Percentiles rank a stretch among this genome's conserved stretches.
These are phyloP conservation scores for Mesorhabditis belari DNA, from an alignment of 2,888 invertebrate genomes.

Conservation along the genomic window DNA sequence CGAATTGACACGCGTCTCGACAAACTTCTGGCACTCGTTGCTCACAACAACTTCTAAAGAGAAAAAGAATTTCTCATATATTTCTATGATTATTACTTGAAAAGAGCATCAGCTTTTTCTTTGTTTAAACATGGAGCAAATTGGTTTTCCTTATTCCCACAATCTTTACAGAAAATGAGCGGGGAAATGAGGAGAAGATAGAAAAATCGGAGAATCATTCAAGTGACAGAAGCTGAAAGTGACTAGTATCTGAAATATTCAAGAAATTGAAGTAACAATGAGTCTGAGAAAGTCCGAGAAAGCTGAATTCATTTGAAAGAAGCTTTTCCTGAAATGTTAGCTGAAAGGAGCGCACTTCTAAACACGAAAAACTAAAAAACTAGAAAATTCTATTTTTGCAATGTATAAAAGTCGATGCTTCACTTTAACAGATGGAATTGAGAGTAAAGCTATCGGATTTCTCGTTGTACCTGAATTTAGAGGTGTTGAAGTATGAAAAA, in stretches of 20 bases:
- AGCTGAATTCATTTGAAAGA: no score
- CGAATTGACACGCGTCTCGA: slow-evolving; percentile 31
- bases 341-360: no score
- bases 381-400: no score
- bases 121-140: slow-evolving; percentile 22
- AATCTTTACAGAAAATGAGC: not conserved
- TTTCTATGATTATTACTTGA: slow-evolving; percentile 2
- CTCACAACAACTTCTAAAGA: slow-evolving; percentile 21
- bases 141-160: not conserved
- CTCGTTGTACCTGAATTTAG: slow-evolving; percentile 26
- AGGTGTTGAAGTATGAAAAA: no score
- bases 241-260: no score
- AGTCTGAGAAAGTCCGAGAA: no score
- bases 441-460: slow-evolving; percentile 15
- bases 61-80: not conserved
- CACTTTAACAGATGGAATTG: slow-evolving; percentile 18
- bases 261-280: no score
- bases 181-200: not conserved
- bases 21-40: slow-evolving; percentile 36
- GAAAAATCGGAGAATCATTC: no score
- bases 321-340: no score
- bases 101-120: slow-evolving; percentile 28
- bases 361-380: no score
- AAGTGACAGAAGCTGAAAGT: no score
- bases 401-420: slow-evolving; percentile 21